Evolutionary conservation across 2,113 vertebrate species (phyloP), one percentile per base, ranked within the genome.

Genomic region (Morphnarchus princeps): DNA sequence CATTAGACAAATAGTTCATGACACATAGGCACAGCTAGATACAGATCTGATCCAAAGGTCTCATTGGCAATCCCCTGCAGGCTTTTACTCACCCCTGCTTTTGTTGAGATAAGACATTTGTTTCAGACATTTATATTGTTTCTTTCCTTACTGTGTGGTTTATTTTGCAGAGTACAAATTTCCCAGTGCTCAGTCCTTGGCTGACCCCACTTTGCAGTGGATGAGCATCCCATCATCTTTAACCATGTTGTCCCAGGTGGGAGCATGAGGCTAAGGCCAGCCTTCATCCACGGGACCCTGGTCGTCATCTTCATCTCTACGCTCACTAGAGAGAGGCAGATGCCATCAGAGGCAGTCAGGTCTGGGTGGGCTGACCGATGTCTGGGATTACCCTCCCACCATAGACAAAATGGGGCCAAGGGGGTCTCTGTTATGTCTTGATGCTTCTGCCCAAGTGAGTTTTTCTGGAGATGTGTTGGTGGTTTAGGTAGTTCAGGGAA

Each of bases 21-120:
- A 80, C 89, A 87, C 25, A 22, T 11, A 55, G 69, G 87, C 91
- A 94, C 84, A 94, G 66, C 93, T 43, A 73, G 91, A 91, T 87
- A 86, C 10, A 5, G 83, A 92, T 87, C 93, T 88, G 86, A 72
- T 90, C 87, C 78, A 82, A 89, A 95, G 62, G 81, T 91, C 95
- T 93, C 29, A 2, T 38, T 90, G 87, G 74, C 89, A 94, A 87
- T 85, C 54, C 81, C 89, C 81, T 87, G 66, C 63, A 94, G 96
- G 81, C 93, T 87, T 94, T 94, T 95, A 82, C 77, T 94, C 90
- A 88, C 77, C 57, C 73, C 32, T 58, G 49, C 70, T 87, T 97
- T 95, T 95, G 81, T 91, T 88, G 70, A 92, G 82, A 80, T 87
- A 90, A 93, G 93, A 78, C 71, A 61, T 94, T 95, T 86, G 63